A percentile compares a stretch with the other conserved stretches of the same genome.
These are phyloP conservation scores for Plemyria rubiginata DNA, from an alignment of 2,888 invertebrate species.

Conservation along the genomic window DNA sequence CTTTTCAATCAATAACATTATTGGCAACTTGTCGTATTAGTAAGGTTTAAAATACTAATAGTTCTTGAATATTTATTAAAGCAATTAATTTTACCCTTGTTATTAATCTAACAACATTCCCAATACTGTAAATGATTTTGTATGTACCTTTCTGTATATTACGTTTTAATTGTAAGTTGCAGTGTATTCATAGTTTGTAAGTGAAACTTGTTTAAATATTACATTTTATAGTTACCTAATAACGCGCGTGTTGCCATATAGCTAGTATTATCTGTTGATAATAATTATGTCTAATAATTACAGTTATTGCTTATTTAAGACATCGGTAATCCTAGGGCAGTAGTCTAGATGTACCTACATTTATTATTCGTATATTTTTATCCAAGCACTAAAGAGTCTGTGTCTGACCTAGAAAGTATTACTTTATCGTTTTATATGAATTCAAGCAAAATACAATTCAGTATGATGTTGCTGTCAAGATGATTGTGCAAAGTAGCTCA, in stretches of 20 bases:
- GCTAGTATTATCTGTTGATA: conserved; percentile 55
- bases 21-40: conserved; percentile 15
- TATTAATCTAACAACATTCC: conserved; percentile 50
- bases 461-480: conserved; percentile 53
- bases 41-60: conserved; percentile 7
- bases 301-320: conserved; percentile 16
- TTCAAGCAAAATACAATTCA: conserved; percentile 46
- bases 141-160: conserved; percentile 66
- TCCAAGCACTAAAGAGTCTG: not conserved
- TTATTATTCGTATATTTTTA: not conserved
- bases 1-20: conserved; percentile 41
- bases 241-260: conserved; percentile 78
- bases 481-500: conserved; percentile 50
- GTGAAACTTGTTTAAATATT: conserved; percentile 43
- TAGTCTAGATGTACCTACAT: not conserved
- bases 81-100: conserved; percentile 29
- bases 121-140: conserved; percentile 68
- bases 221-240: conserved; percentile 75
- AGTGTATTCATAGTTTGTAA: conserved; percentile 47
- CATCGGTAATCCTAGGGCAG: not conserved
- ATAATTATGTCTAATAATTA: conserved; percentile 18
- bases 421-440: not conserved
- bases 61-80: conserved; percentile 13
- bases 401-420: not conserved
- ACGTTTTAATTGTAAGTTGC: conserved; percentile 49